A percentile compares a stretch with the other conserved stretches of the same genome.
phyloP scores from a whole-genome alignment of 2,113 vertebrate genomes.

The Ivindomyrus marchei region DNA sequence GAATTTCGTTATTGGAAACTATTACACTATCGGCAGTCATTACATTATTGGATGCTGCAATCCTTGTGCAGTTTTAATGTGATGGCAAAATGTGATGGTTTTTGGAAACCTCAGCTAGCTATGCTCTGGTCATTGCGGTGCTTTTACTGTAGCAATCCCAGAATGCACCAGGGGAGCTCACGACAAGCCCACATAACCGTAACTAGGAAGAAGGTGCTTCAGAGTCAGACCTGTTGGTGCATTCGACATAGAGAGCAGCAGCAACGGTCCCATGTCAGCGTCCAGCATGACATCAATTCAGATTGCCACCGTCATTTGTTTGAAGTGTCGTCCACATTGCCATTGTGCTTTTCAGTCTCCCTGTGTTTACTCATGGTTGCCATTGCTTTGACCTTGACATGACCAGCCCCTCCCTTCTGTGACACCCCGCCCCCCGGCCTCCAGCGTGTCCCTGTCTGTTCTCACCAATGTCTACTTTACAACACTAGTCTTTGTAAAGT shows the following conservation, averaged over 20 bases:
- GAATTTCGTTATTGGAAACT: not conserved
- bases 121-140: not conserved
- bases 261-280: conserved; percentile 29
- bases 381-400: conserved; percentile 32
- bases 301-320: conserved; percentile 35
- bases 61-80: not conserved
- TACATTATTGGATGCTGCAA: not conserved
- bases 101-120: not conserved
- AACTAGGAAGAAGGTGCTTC: conserved; percentile 30
- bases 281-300: conserved; percentile 33
- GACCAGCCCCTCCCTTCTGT: conserved; percentile 41
- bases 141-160: not conserved
- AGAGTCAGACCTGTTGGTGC: conserved; percentile 48
- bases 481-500: conserved; percentile 69
- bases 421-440: not conserved
- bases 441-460: conserved; percentile 51
- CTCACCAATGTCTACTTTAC: conserved; percentile 71
- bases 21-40: not conserved
- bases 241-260: conserved; percentile 47
- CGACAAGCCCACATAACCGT: not conserved
- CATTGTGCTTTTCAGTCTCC: conserved; percentile 28
- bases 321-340: not conserved
- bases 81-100: not conserved
- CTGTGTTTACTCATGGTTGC: conserved; percentile 12
- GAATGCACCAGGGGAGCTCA: not conserved